A percentile compares a stretch with the other conserved stretches of the same genome.
Conservation (phyloP, 2,888 invertebrate genomes). For the Apomyelois bistriatella region DNA sequence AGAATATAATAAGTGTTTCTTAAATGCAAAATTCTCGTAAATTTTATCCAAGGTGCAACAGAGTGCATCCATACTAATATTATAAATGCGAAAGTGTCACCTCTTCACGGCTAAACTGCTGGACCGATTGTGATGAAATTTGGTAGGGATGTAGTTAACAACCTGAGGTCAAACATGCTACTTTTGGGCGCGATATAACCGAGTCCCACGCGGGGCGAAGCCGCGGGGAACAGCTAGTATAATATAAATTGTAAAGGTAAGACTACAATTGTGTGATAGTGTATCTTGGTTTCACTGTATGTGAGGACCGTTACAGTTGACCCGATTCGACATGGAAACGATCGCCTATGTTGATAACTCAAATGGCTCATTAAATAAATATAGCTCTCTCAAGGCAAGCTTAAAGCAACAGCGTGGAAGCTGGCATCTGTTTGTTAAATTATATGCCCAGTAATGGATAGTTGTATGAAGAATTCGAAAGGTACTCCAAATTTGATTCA, state of each 20-base stretch:
- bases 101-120: too few species aligned
- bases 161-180: too few species aligned
- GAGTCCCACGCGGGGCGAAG: too few species aligned
- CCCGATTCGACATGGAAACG: not conserved
- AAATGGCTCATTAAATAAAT: conserved; percentile 9
- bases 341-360: conserved; percentile 1
- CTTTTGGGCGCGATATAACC: too few species aligned
- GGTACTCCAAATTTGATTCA: too few species aligned
- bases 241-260: not conserved
- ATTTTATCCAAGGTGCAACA: not conserved
- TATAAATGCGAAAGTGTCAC: too few species aligned
- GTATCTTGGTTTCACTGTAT: not conserved
- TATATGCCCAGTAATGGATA: too few species aligned
- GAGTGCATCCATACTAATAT: too few species aligned
- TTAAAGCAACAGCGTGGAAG: conserved; percentile 7
- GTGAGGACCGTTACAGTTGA: not conserved
- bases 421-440: not conserved
- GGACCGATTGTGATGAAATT: too few species aligned
- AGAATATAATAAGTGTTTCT: not conserved
- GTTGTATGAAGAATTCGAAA: too few species aligned
- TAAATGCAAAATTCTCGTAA: not conserved
- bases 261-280: not conserved
- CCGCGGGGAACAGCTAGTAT: too few species aligned
- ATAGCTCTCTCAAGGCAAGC: not conserved
- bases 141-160: too few species aligned